Evolutionary conservation across 2,797 vertebrate genomes (phyloP).

Genomic region (Hipposideros larvatus): DNA sequence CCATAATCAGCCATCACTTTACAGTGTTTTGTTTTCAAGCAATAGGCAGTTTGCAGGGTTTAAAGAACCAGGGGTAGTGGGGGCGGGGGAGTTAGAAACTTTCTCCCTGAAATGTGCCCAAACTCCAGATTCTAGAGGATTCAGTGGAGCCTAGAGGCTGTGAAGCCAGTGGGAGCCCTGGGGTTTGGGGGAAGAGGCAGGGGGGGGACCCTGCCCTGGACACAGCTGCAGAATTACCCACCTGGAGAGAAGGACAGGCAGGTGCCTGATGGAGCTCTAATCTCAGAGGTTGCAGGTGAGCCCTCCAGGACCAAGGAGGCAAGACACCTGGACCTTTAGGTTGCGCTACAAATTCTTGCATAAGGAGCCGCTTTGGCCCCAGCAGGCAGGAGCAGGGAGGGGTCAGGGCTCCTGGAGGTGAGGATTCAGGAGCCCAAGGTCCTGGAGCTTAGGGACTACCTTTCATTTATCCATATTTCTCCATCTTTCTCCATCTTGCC

Average conservation of each 20-base stretch:
- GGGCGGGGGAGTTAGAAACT: background rate
- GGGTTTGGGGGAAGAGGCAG: background rate
- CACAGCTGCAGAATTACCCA: background rate
- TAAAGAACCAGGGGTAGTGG: background rate
- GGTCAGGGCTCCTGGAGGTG: accelerated
- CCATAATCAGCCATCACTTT: background rate
- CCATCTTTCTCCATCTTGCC: background rate
- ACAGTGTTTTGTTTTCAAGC: background rate
- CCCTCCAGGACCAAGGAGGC: background rate
- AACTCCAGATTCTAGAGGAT: background rate
- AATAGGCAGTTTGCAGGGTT: background rate
- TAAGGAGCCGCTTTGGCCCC: too few relatives aligned
- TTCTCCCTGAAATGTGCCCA: background rate
- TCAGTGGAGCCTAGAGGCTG: background rate
- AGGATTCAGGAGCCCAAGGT: background rate
- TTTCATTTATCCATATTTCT: accelerated
- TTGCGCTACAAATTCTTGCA: accelerated
- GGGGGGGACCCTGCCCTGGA: too few relatives aligned
- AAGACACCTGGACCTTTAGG: background rate
- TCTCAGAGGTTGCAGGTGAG: background rate
- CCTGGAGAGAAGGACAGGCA: background rate
- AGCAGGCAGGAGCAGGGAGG: background rate
- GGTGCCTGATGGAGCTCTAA: background rate
- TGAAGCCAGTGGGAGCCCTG: accelerated
- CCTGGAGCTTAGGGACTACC: too few relatives aligned